phyloP scores from a whole-genome alignment of 2,888 invertebrate species.

The Adelphocoris suturalis region DNA sequence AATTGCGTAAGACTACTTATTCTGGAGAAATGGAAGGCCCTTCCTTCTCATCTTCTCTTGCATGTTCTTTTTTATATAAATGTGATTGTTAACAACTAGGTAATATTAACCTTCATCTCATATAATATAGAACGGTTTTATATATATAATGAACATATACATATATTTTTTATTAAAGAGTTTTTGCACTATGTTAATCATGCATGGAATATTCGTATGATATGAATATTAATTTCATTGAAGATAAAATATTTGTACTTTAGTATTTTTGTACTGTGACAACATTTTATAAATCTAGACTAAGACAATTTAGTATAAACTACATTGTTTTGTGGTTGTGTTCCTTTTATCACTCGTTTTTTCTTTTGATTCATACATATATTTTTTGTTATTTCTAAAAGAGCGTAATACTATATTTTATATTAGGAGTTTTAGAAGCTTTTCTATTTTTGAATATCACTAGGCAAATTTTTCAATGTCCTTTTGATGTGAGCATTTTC shows the following conservation, averaged over 20 bases:
- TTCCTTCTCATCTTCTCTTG: conserved; percentile 71
- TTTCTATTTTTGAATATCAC: conserved; percentile 74
- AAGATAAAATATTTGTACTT: conserved; percentile 76
- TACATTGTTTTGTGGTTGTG: conserved; percentile 76
- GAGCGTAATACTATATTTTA: conserved; percentile 72
- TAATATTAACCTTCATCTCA: conserved; percentile 74
- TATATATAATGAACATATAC: conserved; percentile 72
- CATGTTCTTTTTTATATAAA: conserved; percentile 73
- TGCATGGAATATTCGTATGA: conserved; percentile 72
- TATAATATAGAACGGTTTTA: conserved; percentile 72
- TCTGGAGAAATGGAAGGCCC: conserved; percentile 62
- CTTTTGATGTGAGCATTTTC: conserved; percentile 74
- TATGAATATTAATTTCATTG: conserved; percentile 73
- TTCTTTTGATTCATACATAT: conserved; percentile 23
- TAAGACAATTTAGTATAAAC: conserved; percentile 74
- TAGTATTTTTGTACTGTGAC: conserved; percentile 78
- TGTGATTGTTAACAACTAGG: conserved; percentile 74
- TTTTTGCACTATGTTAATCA: conserved; percentile 77
- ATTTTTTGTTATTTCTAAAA: conserved; percentile 62
- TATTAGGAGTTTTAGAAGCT: conserved; percentile 73
- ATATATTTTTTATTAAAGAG: conserved; percentile 77
- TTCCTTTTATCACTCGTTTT: conserved; percentile 75
- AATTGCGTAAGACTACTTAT: conserved; percentile 69
- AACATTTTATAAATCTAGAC: conserved; percentile 75
- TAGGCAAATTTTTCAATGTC: conserved; percentile 72